Base-by-base conservation (phyloP, 1,140 invertebrate genomes). In the Gonatopus flavifemur region DNA sequence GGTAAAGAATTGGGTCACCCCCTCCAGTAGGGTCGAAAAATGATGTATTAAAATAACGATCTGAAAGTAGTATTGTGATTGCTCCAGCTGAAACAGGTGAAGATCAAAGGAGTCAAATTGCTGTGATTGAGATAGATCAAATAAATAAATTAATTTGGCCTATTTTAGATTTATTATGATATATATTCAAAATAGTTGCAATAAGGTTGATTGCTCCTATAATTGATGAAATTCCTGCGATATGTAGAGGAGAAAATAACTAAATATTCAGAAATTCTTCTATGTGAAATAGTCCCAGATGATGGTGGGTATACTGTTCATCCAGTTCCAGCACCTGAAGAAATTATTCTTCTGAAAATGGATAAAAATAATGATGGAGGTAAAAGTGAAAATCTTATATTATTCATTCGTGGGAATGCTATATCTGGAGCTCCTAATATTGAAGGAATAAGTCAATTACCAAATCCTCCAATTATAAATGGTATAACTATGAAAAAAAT, bases 11-110 rank as follows among this genome's bases (percentile, higher is more conserved):
- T 37, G 85, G 85, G 57, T 88, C 84, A 39, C 86, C 86, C 21
- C 85, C 85, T 49, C 83, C 84, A 10, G 74, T 64, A 22, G 84
- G 83, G 50, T 87, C 81, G 81, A 87, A 88, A 72, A 88, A 87
- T 15, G 81, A 81, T 22, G 85, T 85, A 80, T 86, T 85, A 67
- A 88, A 67, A 74, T 88, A 86, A 66, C 83, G 85, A 76, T 88
- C 85, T 15, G 81, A 81, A 70, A 89, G 71, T 53, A 89, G 54
- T 80, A 88, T 89, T 22, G 86, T 88, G 75, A 88, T 86, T 33
- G 82, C 87, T 46, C 84, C 86, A 2, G 86, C 88, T 76, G 89
- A 66, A 9, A 89, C 86, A 3, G 86, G 87, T 57, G 88, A 58
- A 8, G 83, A 85, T 56, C 88, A 57, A 30, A 88, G 49, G 41